Base-by-base conservation (phyloP, 2,797 vertebrate species). In the Threskiornis aethiopicus region DNA sequence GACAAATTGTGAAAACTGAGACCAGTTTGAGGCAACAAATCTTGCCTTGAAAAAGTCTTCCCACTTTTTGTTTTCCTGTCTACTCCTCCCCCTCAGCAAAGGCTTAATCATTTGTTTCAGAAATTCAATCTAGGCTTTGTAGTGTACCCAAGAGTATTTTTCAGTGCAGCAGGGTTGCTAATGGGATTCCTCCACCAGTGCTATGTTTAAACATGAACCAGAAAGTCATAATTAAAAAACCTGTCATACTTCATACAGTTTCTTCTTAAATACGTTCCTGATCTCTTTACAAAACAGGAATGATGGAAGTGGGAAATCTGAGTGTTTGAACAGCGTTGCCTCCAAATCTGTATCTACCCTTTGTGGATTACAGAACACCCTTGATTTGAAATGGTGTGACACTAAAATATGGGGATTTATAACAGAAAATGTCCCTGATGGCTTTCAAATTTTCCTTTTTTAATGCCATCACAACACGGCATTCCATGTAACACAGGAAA, bases 1-100 rank as follows among this genome's bases (percentile, higher is more conserved):
- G 89, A 78, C 62, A 76, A 75, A 87, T 46, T 92, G 52, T 89
- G 81, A 95, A 90, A 87, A 94, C 58, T 66, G 31, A 49, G 66
- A 84, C 58, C 25, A 24, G 14, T 78, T 17, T 54, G 49, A 35
- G 69, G 41, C 24, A 88, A 66, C 10, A 4, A 61, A 66, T 65
- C 26, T 67, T 13, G 21, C 49, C 46, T 91, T 86, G 42, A 90
- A 14, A 37, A 79, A 39, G 41, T 71, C 62, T 90, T 58, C 24
- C 26, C 5, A 3, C 6, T 35, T 3, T 4, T 29, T 72, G 37
- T 90, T 67, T 11, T 1, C 52, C 35, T 75, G 13, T 44, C 29
- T 3, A 6, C 18, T 66, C 57, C 71, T 19, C 8, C 10, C 20
- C 21, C 70, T 85, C n/a, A 76, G 54, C 42, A 76, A 81, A 82